Percentiles rank a stretch among this genome's conserved stretches.
Evolutionary conservation across 1,140 invertebrate genomes (phyloP).

Genomic region (Odontomachus brunneus): DNA sequence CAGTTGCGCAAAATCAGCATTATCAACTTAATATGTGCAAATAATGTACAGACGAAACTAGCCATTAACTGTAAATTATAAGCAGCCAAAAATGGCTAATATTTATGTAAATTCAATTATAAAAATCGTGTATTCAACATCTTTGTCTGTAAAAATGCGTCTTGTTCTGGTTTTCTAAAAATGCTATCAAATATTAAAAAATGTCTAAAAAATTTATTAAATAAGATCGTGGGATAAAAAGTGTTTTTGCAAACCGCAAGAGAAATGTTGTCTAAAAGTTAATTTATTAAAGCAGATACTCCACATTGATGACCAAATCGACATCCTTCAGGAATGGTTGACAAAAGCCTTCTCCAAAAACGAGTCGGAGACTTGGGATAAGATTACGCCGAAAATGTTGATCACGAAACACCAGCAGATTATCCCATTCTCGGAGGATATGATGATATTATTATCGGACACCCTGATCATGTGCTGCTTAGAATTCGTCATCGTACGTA

Average conservation of each 20-base stretch:
- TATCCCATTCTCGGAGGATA: conserved; percentile 9
- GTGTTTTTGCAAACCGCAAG: neutral
- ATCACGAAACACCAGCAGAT: conserved; percentile 39
- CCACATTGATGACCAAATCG: conserved; percentile 21
- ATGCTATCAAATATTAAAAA: no score
- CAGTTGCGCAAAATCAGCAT: neutral
- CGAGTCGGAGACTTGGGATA: neutral
- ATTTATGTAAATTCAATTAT: no score
- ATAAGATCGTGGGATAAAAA: no score
- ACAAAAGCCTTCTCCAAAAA: conserved; percentile 7
- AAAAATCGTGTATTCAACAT: no score
- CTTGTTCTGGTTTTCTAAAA: no score
- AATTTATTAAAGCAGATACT: neutral
- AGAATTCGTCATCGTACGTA: conserved; percentile 56
- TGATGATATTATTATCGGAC: conserved; percentile 21
- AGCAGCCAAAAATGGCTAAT: no score
- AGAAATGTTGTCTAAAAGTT: no score
- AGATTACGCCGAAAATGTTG: neutral
- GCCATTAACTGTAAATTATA: no score
- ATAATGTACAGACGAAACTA: neutral
- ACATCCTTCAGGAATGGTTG: conserved; percentile 14
- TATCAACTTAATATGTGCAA: neutral
- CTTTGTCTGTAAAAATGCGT: no score
- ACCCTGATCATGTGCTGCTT: conserved; percentile 45
- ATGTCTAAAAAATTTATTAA: no score